These are phyloP conservation scores for Oxyteleia sp. DNA, from an alignment of 2,888 invertebrate genomes.

Conservation along the genomic window DNA sequence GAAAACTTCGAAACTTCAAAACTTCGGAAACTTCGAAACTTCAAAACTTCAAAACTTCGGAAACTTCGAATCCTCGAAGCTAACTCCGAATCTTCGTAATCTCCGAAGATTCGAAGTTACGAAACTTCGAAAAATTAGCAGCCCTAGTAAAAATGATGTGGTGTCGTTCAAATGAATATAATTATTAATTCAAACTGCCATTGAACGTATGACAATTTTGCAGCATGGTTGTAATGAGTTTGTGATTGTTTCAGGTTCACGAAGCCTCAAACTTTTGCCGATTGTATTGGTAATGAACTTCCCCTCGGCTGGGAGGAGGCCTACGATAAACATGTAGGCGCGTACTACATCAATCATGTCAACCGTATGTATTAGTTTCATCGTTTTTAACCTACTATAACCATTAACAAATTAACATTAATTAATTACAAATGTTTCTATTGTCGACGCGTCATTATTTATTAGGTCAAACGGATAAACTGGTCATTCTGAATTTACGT, in stretches of 20 bases:
- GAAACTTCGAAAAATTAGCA: too few relatives aligned
- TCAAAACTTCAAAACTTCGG: too few relatives aligned
- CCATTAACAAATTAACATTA: neutral
- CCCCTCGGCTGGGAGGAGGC: constrained; percentile 99
- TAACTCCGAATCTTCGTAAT: too few relatives aligned
- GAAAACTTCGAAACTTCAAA: too few relatives aligned
- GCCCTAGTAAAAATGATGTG: too few relatives aligned
- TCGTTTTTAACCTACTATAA: constrained; percentile 11
- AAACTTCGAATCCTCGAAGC: too few relatives aligned
- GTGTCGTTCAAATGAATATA: neutral
- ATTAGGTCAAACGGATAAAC: neutral
- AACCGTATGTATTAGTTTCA: constrained; percentile 92
- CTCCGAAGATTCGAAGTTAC: too few relatives aligned
- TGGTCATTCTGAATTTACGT: too few relatives aligned
- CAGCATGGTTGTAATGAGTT: constrained; percentile 34
- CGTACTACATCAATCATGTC: constrained; percentile 98
- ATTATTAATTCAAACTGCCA: neutral
- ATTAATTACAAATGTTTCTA: neutral
- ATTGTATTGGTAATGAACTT: constrained; percentile 98
- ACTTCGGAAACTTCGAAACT: too few relatives aligned
- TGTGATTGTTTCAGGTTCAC: constrained; percentile 93
- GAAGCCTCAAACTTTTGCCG: constrained; percentile 98
- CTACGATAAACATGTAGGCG: constrained; percentile 97
- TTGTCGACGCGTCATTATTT: neutral
- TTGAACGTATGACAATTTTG: neutral